Evolutionary conservation across 2,888 invertebrate genomes (phyloP).

Genomic region (Sussaba pulchella): DNA sequence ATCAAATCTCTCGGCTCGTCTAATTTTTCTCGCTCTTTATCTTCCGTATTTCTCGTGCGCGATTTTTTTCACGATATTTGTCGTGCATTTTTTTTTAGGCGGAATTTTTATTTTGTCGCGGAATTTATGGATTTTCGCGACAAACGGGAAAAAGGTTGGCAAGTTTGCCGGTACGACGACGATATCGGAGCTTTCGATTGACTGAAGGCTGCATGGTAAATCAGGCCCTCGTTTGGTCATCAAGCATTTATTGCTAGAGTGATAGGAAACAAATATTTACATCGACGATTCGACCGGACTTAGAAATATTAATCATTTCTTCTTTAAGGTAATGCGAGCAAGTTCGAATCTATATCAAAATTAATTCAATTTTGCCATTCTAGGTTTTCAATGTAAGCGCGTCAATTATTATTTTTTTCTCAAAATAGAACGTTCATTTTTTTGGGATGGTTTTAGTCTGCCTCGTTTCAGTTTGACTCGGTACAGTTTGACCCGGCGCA

Average conservation of each 20-base stretch:
- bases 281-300: slow-evolving; percentile 68
- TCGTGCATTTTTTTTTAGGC: slow-evolving; percentile 9
- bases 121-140: slow-evolving; percentile 38
- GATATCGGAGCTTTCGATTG: slow-evolving; percentile 60
- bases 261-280: slow-evolving; percentile 55
- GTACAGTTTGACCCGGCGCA: too few species aligned
- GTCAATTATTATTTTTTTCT: too few species aligned
- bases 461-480: too few species aligned
- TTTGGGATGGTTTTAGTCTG: too few species aligned
- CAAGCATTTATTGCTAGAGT: slow-evolving; percentile 41
- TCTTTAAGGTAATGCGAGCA: neutral
- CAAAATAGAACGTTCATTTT: too few species aligned
- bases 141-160: slow-evolving; percentile 56
- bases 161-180: slow-evolving; percentile 59
- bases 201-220: slow-evolving; percentile 82
- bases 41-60: neutral
- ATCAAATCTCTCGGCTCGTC: slow-evolving; percentile 56
- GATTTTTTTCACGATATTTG: slow-evolving; percentile 5
- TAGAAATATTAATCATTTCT: neutral
- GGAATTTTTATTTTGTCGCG: slow-evolving; percentile 27
- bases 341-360: neutral
- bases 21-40: slow-evolving; percentile 50
- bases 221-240: slow-evolving; percentile 77
- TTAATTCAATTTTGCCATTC: too few species aligned
- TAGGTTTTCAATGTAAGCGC: too few species aligned